Conservation (phyloP, 2,113 vertebrate genomes). For the Corythornis cristatus region DNA sequence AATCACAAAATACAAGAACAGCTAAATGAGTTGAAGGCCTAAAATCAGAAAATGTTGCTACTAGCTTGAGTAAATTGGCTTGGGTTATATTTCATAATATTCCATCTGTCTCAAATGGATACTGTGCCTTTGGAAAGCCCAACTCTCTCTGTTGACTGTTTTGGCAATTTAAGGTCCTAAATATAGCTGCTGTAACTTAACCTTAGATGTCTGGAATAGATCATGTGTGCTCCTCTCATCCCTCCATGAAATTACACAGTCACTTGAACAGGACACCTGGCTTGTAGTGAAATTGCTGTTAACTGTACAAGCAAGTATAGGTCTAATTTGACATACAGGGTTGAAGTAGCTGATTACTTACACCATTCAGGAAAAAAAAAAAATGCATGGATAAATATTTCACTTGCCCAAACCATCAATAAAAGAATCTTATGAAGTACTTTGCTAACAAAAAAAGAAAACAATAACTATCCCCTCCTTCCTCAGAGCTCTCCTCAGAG, state of each 20-base stretch:
- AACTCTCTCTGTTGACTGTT: fast-evolving
- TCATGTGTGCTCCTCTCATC: neutral
- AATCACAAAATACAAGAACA: neutral
- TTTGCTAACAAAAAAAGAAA: slow-evolving; percentile 60
- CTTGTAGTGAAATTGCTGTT: neutral
- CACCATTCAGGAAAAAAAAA: neutral
- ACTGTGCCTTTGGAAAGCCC: neutral
- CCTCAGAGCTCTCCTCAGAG: slow-evolving; percentile 68
- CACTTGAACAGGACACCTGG: neutral
- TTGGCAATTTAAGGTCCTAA: neutral
- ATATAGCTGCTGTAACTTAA: neutral
- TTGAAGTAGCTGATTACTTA: slow-evolving; percentile 9
- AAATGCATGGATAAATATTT: slow-evolving; percentile 38
- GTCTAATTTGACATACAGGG: neutral
- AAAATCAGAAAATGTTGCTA: neutral
- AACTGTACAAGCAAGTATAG: neutral
- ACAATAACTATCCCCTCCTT: slow-evolving; percentile 70
- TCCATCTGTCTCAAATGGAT: slow-evolving; percentile 19
- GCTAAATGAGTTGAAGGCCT: neutral
- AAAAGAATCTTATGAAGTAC: slow-evolving; percentile 40
- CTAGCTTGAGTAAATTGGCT: neutral
- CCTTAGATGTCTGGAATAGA: neutral
- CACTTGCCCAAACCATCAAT: slow-evolving; percentile 51
- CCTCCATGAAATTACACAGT: neutral
- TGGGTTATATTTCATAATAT: slow-evolving; percentile 1